Percentiles rank a stretch among this genome's conserved stretches.
phyloP scores from a whole-genome alignment of 2,888 invertebrate genomes.

The Heliconius hortense region DNA sequence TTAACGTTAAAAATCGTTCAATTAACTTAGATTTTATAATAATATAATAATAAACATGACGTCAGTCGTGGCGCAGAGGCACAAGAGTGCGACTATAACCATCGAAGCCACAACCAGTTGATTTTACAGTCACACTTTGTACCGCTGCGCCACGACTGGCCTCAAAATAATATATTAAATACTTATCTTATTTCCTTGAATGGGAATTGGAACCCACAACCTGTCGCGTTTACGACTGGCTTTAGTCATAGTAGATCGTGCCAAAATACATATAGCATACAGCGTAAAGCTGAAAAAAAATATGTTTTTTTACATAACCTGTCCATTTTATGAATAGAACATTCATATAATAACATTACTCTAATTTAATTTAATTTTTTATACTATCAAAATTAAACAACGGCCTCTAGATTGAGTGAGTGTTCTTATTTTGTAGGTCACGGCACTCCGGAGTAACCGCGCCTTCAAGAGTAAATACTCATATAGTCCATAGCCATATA shows the following conservation, averaged over 20 bases:
- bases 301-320: not conserved
- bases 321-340: not conserved
- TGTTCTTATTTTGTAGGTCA: slow-evolving; percentile 51
- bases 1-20: no score
- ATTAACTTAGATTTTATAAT: not conserved
- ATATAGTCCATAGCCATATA: not conserved
- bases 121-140: no score
- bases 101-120: no score
- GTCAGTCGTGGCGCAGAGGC: not conserved
- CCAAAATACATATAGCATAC: no score
- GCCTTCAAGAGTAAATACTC: slow-evolving; percentile 27
- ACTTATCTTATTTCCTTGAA: no score
- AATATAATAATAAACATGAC: not conserved
- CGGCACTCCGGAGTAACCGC: slow-evolving; percentile 45
- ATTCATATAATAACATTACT: not conserved
- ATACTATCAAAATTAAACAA: slow-evolving; percentile 15
- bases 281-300: not conserved
- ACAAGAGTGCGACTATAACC: no score
- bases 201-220: no score
- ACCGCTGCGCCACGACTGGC: no score
- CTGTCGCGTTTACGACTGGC: no score
- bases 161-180: no score
- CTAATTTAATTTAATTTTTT: not conserved
- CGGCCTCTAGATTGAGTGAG: slow-evolving; percentile 41
- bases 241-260: no score